Evolutionary conservation across 1,140 invertebrate genomes (phyloP), one percentile per base, ranked within the genome.

Genomic region (Procambarus virginalis): DNA sequence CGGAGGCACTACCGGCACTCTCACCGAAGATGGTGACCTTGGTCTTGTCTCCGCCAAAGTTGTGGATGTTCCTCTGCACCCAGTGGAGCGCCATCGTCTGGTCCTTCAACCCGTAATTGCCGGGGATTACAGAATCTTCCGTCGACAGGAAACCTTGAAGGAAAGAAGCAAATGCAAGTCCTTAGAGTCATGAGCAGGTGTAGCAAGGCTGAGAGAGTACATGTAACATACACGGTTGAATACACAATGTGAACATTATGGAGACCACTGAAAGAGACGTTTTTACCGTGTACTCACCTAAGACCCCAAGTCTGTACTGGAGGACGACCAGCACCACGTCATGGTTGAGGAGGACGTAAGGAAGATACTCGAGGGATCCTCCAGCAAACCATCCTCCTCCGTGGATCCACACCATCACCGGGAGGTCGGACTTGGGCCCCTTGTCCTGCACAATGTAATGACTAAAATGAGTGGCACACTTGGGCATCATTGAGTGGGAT

Each of bases 21-120:
- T 96, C 95, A 17, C 95, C 95, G 91, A 96, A 95, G 14, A 96
- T 91, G 49, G 95, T 96, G 14, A 96, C 94, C 49, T 94, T 93
- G 76, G 94, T 92, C 4, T 94, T 93, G 92, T 95, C 94, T 2
- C 95, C 95, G 45, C 95, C 95, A 92, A 96, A 96, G 84, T 93
- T 17, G 94, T 94, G 87, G 34, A 95, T 95, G 85, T 95, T 95
- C 64, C 94, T 93, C 88, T 93, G 93, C 14, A 95, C 93, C 95
- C 95, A 95, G 84, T 94, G 92, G 20, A 95, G 90, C 4, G 95
- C 96, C 92, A 95, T 92, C 20, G 94, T 91, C 91, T 95, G 95
- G 91, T 96, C 95, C 92, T 94, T 94, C 78, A 96, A 89, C 17
- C 96, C 96, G 83, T 93, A 92, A 90, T 94, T 94, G 3, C 94